phyloP scores from a whole-genome alignment of 2,113 vertebrate species.

The Heteronetta atricapilla region DNA sequence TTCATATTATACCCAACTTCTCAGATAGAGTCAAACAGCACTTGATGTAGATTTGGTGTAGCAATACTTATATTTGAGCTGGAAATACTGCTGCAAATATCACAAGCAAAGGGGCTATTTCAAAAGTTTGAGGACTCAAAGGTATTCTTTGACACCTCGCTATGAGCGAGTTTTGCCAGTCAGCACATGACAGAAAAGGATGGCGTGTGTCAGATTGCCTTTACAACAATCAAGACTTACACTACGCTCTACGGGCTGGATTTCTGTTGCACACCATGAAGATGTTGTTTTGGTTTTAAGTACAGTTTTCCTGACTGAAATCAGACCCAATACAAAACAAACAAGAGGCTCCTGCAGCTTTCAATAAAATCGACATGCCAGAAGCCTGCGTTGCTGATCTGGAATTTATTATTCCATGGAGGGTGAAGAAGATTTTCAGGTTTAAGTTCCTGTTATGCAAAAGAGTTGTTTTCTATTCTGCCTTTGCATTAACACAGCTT shows the following conservation, averaged over 20 bases:
- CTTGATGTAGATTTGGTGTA: neutral
- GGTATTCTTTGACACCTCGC: neutral
- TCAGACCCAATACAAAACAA: neutral
- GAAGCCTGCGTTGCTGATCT: constrained; percentile 1
- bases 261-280: neutral
- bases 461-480: constrained; percentile 48
- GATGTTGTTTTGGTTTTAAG: constrained; percentile 29
- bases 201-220: neutral
- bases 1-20: fast-evolving
- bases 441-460: constrained; percentile 62
- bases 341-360: neutral
- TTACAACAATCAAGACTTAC: neutral
- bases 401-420: constrained; percentile 44
- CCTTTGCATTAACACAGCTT: constrained; percentile 33
- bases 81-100: neutral
- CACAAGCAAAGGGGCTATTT: neutral
- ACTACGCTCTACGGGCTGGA: neutral
- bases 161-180: neutral
- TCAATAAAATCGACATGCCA: constrained; percentile 22
- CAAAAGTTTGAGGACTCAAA: neutral
- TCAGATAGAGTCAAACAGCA: fast-evolving
- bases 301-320: neutral
- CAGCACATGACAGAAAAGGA: neutral
- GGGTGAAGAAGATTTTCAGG: constrained; percentile 58
- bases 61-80: neutral